Evolutionary conservation across 2,113 vertebrate species (phyloP).

Genomic region (Felis chaus): DNA sequence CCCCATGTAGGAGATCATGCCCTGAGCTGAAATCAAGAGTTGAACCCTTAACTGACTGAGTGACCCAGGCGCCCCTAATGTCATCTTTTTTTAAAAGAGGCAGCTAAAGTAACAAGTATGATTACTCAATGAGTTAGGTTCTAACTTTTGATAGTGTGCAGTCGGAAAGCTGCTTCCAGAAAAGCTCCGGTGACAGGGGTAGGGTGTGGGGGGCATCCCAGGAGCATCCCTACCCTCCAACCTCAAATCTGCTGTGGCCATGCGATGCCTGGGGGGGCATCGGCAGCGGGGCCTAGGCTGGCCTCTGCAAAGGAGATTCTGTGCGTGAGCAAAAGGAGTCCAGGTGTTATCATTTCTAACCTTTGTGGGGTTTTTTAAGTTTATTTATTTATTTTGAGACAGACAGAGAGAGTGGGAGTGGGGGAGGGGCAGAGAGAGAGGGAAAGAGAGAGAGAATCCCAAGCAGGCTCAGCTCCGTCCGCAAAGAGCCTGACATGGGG

Average conservation of each 20-base stretch:
- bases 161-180: neutral
- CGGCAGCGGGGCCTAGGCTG: accelerated
- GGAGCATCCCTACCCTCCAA: too few relatives aligned
- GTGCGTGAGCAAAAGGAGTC: neutral
- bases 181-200: accelerated
- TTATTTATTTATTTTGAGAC: too few relatives aligned
- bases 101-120: neutral
- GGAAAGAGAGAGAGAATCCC: too few relatives aligned
- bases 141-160: neutral
- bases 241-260: accelerated
- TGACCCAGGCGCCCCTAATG: neutral
- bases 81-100: neutral
- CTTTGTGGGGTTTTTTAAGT: neutral
- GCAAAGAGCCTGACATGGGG: too few relatives aligned
- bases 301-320: neutral
- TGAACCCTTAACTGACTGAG: neutral
- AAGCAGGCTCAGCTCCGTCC: too few relatives aligned
- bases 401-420: too few relatives aligned
- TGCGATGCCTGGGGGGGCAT: accelerated
- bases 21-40: neutral
- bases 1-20: neutral
- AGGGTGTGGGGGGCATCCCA: neutral
- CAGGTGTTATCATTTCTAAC: accelerated
- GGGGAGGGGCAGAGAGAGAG: too few relatives aligned
- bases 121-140: neutral